A percentile compares a stretch with the other conserved stretches of the same genome.
Conservation (phyloP, 1,140 invertebrate species). For the Coptotermes formosanus region DNA sequence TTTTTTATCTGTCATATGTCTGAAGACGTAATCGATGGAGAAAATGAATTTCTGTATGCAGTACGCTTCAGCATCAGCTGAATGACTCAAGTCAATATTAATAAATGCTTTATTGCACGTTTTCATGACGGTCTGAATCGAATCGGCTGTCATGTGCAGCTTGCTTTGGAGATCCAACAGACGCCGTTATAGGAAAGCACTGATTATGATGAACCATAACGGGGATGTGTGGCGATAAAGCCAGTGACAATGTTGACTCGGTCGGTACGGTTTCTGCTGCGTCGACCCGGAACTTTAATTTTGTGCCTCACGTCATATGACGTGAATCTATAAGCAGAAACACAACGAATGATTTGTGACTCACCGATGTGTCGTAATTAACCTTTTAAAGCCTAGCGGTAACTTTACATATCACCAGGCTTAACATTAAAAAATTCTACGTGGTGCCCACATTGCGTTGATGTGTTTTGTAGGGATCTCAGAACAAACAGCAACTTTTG, state of each 20-base stretch:
- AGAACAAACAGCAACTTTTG: too few species aligned
- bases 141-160: background rate
- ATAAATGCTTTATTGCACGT: background rate
- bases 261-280: background rate
- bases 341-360: background rate
- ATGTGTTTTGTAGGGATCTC: too few species aligned
- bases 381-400: too few species aligned
- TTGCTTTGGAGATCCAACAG: background rate
- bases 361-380: background rate
- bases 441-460: too few species aligned
- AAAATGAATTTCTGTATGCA: background rate
- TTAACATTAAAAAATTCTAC: too few species aligned
- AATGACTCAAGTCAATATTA: background rate
- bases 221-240: background rate
- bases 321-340: background rate
- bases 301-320: background rate
- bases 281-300: background rate
- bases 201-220: background rate
- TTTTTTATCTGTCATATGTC: too few species aligned
- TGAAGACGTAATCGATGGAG: background rate
- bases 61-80: background rate
- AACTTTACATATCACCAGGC: too few species aligned
- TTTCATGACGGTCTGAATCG: background rate
- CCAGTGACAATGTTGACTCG: background rate
- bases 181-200: background rate